phyloP scores from a whole-genome alignment of 2,888 invertebrate genomes.

The Atethmia centrago region DNA sequence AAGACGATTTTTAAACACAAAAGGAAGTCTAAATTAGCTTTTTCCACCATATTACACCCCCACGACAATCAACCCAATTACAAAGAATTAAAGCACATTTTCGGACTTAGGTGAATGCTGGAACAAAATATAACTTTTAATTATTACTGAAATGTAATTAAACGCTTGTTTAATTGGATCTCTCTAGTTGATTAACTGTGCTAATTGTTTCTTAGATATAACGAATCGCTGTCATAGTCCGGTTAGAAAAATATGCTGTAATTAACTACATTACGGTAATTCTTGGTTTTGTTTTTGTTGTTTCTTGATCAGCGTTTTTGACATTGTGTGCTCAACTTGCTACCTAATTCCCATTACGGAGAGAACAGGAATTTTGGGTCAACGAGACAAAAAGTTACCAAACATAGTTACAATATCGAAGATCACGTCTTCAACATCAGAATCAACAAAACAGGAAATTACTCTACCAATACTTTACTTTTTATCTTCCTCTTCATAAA shows the following conservation, averaged over 20 bases:
- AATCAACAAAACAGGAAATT: constrained; percentile 25
- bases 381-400: constrained; percentile 10
- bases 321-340: constrained; percentile 41
- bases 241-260: constrained; percentile 58
- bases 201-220: constrained; percentile 75
- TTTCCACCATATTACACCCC: constrained; percentile 42
- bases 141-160: constrained; percentile 82
- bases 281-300: constrained; percentile 46
- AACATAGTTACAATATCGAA: constrained; percentile 13
- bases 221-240: constrained; percentile 67
- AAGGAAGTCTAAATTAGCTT: constrained; percentile 53
- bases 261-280: constrained; percentile 63
- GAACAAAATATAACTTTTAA: constrained; percentile 72
- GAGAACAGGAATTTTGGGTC: constrained; percentile 25
- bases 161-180: constrained; percentile 80
- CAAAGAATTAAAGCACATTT: constrained; percentile 29
- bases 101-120: constrained; percentile 13
- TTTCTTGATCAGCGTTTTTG: constrained; percentile 37
- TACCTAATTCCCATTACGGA: constrained; percentile 12
- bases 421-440: constrained; percentile 1
- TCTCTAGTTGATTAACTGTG: constrained; percentile 74
- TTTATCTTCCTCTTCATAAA: constrained; percentile 25
- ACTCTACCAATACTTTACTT: constrained; percentile 8
- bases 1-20: constrained; percentile 46
- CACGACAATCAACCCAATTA: constrained; percentile 36